phyloP scores from a whole-genome alignment of 2,113 vertebrate species.

The Sturnira hondurensis region DNA sequence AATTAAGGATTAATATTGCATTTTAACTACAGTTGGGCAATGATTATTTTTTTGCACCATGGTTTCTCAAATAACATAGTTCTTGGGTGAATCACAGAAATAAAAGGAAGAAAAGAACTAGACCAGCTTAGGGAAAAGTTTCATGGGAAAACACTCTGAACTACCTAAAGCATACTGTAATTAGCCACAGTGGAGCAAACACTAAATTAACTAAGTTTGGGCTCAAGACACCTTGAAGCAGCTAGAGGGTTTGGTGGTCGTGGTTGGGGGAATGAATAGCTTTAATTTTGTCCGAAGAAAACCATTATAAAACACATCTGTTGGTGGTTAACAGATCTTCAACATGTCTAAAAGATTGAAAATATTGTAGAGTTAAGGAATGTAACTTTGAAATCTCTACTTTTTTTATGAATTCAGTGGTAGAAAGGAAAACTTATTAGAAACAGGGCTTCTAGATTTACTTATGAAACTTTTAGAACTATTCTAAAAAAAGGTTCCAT shows the following conservation, averaged over 20 bases:
- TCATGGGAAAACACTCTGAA: constrained; percentile 54
- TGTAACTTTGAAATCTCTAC: constrained; percentile 76
- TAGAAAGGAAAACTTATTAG: constrained; percentile 49
- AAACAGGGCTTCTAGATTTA: constrained; percentile 32
- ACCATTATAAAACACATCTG: constrained; percentile 80
- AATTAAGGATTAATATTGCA: constrained; percentile 13
- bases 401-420: constrained; percentile 47
- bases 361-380: constrained; percentile 77
- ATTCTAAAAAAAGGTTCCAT: not conserved
- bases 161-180: constrained; percentile 51
- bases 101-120: constrained; percentile 1
- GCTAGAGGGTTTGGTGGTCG: constrained; percentile 40
- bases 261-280: constrained; percentile 58
- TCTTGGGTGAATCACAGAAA: constrained; percentile 37
- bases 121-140: constrained; percentile 25
- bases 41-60: not conserved
- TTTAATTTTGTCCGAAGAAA: constrained; percentile 77
- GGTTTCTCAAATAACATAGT: not conserved
- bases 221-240: constrained; percentile 66
- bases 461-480: constrained; percentile 25
- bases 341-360: constrained; percentile 76
- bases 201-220: constrained; percentile 55
- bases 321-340: constrained; percentile 80
- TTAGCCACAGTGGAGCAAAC: constrained; percentile 57
- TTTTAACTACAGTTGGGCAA: not conserved